Evolutionary conservation across 2,888 invertebrate genomes (phyloP).

Genomic region (Nephrotoma appendiculata): DNA sequence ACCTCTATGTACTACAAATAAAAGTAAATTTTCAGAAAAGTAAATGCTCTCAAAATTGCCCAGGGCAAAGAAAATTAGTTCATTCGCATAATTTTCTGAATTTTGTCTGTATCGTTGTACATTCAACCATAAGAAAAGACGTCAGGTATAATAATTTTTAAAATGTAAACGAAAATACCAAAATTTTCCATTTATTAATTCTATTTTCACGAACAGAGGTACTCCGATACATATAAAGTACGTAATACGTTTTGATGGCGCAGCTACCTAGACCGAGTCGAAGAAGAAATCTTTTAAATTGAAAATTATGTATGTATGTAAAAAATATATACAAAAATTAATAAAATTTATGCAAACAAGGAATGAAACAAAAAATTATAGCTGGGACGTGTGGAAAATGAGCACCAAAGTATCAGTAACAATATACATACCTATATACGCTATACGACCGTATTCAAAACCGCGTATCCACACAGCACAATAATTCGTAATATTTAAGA

Average conservation of each 20-base stretch:
- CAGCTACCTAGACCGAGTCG: neutral
- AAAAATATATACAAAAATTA: neutral
- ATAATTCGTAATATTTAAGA: neutral
- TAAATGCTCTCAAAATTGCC: neutral
- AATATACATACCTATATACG: neutral
- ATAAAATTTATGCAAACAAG: neutral
- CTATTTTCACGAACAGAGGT: neutral
- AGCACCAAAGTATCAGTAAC: neutral
- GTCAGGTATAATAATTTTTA: neutral
- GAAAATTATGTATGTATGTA: neutral
- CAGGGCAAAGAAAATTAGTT: neutral
- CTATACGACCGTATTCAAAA: too few relatives aligned
- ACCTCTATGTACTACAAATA: neutral
- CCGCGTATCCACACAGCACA: neutral
- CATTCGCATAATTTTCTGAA: neutral
- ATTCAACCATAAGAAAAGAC: neutral
- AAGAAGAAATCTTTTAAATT: neutral
- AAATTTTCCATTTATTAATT: neutral
- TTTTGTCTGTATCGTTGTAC: neutral
- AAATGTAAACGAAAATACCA: neutral
- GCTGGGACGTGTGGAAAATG: neutral
- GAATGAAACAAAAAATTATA: neutral
- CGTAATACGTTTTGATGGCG: neutral
- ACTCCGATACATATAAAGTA: neutral
- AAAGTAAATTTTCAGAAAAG: neutral